Conservation (phyloP, 2,797 vertebrate species). For the Mareca penelope region DNA sequence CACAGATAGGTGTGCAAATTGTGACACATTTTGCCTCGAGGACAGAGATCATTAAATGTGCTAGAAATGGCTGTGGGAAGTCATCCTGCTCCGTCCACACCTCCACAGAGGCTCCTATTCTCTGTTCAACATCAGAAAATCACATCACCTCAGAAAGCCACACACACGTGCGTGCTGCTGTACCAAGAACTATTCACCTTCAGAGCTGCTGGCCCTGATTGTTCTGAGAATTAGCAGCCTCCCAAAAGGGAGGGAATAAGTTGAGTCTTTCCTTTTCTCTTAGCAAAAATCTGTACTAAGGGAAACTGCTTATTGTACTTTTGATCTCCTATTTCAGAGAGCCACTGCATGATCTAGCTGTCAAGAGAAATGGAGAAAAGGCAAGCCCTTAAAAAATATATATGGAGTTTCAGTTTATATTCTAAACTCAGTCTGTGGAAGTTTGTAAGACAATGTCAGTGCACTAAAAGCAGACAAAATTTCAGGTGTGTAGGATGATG, state of each 20-base stretch:
- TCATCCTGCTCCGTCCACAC: background rate
- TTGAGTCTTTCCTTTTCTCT: background rate
- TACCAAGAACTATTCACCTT: background rate
- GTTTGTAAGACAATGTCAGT: background rate
- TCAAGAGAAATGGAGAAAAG: background rate
- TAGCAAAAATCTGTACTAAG: too few relatives aligned
- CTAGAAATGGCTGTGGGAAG: background rate
- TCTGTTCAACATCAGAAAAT: background rate
- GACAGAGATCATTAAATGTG: background rate
- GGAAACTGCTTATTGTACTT: background rate
- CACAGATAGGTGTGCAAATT: background rate
- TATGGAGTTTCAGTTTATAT: background rate
- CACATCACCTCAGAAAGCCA: background rate
- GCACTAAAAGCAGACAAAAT: background rate
- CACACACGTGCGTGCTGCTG: rapidly evolving
- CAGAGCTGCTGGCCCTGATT: background rate
- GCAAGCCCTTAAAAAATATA: background rate
- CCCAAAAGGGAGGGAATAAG: too few relatives aligned
- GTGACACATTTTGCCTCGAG: background rate
- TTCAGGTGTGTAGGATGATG: background rate
- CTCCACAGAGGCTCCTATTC: background rate
- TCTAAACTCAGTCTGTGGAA: background rate
- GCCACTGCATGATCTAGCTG: background rate
- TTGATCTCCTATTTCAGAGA: background rate
- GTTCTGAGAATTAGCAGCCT: background rate